Conservation (phyloP, 2,888 invertebrate genomes). For the Ophion ellenae region DNA sequence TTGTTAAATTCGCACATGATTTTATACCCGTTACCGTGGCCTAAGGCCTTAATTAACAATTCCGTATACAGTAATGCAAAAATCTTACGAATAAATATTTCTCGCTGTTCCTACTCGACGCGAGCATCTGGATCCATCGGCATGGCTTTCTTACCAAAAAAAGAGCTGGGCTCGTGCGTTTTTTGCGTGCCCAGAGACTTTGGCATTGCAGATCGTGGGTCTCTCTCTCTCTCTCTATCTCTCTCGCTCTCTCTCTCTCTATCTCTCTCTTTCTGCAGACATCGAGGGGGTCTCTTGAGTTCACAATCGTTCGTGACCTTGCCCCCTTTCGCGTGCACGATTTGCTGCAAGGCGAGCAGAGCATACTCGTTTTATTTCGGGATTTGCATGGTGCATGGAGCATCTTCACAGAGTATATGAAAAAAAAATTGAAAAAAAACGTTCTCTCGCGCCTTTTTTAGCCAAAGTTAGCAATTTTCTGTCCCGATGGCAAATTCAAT, state of each 20-base stretch:
- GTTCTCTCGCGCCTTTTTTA: neutral
- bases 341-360: constrained; percentile 8
- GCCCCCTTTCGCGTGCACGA: constrained; percentile 37
- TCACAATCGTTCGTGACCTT: constrained; percentile 63
- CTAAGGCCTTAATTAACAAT: neutral
- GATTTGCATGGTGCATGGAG: neutral
- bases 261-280: constrained; percentile 3
- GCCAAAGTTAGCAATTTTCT: neutral
- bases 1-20: no score
- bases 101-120: neutral
- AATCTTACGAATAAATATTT: neutral
- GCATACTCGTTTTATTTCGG: neutral
- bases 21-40: no score
- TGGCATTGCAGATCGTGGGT: constrained; percentile 42
- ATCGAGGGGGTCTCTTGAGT: constrained; percentile 53
- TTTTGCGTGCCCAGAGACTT: constrained; percentile 33
- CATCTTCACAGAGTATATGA: neutral
- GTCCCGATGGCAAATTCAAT: no score
- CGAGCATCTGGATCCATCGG: neutral
- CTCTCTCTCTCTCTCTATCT: no score
- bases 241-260: neutral
- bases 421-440: neutral
- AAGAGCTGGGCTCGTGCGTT: constrained; percentile 37
- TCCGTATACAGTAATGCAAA: neutral
- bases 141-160: constrained; percentile 33